Percentiles rank a stretch among this genome's conserved stretches.
Evolutionary conservation across 2,888 invertebrate genomes (phyloP).

Genomic region (Drosophila rellima): DNA sequence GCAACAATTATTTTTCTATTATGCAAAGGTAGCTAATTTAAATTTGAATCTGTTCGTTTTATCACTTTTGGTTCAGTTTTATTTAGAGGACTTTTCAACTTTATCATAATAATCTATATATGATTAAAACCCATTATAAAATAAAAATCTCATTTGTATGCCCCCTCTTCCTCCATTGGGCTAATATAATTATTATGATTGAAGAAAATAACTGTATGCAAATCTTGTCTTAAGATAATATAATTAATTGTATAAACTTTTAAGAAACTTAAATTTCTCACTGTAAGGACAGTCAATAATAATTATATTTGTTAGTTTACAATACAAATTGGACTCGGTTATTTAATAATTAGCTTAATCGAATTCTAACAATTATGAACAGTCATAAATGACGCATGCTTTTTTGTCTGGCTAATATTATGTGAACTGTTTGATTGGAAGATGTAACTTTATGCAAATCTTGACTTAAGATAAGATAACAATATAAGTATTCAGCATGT

Average conservation of each 20-base stretch:
- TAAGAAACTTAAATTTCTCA: background rate
- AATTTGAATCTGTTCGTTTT: no score
- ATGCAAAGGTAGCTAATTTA: no score
- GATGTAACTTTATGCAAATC: constrained; percentile 39
- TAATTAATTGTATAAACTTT: background rate
- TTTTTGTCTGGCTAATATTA: background rate
- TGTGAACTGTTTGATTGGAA: constrained; percentile 28
- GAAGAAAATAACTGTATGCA: no score
- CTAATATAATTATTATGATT: no score
- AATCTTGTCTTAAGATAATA: background rate
- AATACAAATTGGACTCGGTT: background rate
- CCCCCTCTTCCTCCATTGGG: no score
- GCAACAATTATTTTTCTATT: no score
- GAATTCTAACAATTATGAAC: background rate
- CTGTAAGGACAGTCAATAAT: background rate
- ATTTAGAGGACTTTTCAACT: no score
- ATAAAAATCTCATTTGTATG: no score
- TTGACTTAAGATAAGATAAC: constrained; percentile 30
- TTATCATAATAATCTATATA: no score
- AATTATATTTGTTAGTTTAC: background rate
- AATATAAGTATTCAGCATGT: constrained; percentile 38
- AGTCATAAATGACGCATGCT: constrained; percentile 1
- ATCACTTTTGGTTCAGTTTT: no score
- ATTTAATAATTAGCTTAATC: background rate
- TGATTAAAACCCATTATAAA: no score